Evolutionary conservation across 2,797 vertebrate genomes (phyloP), one percentile per base, ranked within the genome.

Genomic region (Prunella strophiata): DNA sequence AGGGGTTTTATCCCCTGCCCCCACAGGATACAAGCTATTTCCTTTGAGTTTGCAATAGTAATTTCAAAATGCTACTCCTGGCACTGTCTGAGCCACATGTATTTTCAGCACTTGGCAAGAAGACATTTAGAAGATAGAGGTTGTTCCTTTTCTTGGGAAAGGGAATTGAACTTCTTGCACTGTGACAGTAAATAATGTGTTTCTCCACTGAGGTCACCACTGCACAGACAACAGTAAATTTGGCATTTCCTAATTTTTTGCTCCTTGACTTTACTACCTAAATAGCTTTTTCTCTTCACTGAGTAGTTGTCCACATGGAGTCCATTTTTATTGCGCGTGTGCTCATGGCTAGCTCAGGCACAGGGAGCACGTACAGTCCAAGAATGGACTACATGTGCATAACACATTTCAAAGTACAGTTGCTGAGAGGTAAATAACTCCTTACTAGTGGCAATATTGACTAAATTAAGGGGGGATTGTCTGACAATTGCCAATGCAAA

Each of bases 21-120:
- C 86, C 78, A 87, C 94, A 95, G 95, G 94, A 97, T 96, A 94
- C 85, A 93, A 89, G 75, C 40, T 42, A 83, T 91, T 97, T 95
- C 93, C 95, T 96, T 92, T 94, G 87, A 91, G 81, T 96, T 95
- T 75, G 82, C 85, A 81, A 85, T 66, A 85, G 93, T 29, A 88
- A 62, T 96, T 95, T 97, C 78, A 91, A 93, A 91, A 93, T 68
- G 70, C 72, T 93, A 65, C 95, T 96, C 94, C 93, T 95, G 95
- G 94, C 95, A 92, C 86, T 32, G 36, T 62, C 68, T 72, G 75
- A 92, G 52, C 70, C 27, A 43, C 54, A 38, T 94, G 86, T 92
- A 94, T 94, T 85, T 92, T 91, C 92, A 95, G 82, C 51, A 63
- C 78, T 96, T 95, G 94, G 92, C 94, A 95, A 92, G 82, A 86